Conservation (phyloP, 2,888 invertebrate genomes). For the Drosophila mercatorum region DNA sequence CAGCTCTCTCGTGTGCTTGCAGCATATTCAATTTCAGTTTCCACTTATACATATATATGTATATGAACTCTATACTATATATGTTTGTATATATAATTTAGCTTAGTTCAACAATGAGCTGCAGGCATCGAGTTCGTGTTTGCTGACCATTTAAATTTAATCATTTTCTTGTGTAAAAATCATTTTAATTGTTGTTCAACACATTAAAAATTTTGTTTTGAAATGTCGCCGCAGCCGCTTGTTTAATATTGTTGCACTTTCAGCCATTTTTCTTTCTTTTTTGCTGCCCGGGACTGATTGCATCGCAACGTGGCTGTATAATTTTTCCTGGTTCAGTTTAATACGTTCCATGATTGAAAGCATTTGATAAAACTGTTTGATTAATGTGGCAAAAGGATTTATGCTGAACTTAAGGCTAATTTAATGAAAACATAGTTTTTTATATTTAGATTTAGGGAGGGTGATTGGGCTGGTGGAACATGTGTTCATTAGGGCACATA, state of each 20-base stretch:
- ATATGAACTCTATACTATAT: constrained; percentile 6
- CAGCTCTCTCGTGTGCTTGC: constrained; percentile 18
- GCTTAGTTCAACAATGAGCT: constrained; percentile 33
- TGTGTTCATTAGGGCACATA: constrained; percentile 10
- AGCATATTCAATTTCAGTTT: constrained; percentile 52
- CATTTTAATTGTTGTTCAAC: constrained; percentile 71
- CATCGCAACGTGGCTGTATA: constrained; percentile 45
- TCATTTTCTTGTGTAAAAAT: constrained; percentile 72
- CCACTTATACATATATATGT: constrained; percentile 8
- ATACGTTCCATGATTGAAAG: constrained; percentile 32
- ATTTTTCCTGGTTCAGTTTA: constrained; percentile 26
- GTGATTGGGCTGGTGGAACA: not conserved
- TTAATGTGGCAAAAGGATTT: constrained; percentile 32
- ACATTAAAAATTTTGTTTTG: constrained; percentile 69
- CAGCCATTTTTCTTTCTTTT: constrained; percentile 2
- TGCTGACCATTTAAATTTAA: constrained; percentile 62
- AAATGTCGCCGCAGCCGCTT: constrained; percentile 43
- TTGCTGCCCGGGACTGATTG: constrained; percentile 32
- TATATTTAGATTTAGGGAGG: not conserved
- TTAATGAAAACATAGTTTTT: constrained; percentile 4
- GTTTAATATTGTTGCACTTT: constrained; percentile 47
- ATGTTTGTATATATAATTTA: constrained; percentile 43
- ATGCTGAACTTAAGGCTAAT: constrained; percentile 19
- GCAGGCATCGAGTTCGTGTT: constrained; percentile 45
- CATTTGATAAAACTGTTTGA: constrained; percentile 43